phyloP scores from a whole-genome alignment of 1,140 invertebrate genomes.

The Antheraea pernyi region DNA sequence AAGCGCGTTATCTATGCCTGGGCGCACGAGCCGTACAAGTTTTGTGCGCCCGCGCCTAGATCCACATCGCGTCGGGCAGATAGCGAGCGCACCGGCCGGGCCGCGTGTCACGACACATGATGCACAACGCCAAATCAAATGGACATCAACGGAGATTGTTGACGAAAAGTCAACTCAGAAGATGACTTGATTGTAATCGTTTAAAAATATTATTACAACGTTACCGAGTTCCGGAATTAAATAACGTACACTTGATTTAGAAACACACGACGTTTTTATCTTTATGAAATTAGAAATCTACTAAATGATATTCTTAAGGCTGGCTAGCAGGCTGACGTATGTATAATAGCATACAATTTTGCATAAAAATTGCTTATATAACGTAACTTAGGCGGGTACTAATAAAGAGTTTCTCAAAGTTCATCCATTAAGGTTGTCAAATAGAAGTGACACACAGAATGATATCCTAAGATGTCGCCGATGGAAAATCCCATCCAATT shows the following conservation, averaged over 20 bases:
- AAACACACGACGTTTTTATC: background rate
- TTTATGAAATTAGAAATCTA: background rate
- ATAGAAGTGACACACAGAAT: too few species aligned
- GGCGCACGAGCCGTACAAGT: slow-evolving; percentile 49
- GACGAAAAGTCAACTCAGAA: background rate
- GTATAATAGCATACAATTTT: too few species aligned
- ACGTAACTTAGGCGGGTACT: too few species aligned
- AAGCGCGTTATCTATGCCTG: slow-evolving; percentile 40
- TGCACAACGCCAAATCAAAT: slow-evolving; percentile 3
- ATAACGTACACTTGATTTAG: background rate
- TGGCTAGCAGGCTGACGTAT: too few species aligned
- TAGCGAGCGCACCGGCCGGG: slow-evolving; percentile 14
- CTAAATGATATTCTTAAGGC: too few species aligned
- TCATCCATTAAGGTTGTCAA: too few species aligned
- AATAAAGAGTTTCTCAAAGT: too few species aligned
- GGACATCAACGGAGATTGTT: background rate
- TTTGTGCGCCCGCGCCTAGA: slow-evolving; percentile 41
- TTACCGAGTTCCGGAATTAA: background rate
- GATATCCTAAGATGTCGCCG: too few species aligned
- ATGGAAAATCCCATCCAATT: too few species aligned
- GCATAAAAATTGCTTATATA: too few species aligned
- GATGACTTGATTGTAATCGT: background rate
- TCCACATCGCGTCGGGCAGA: slow-evolving; percentile 38
- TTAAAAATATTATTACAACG: background rate
- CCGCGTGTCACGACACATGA: slow-evolving; percentile 37